phyloP scores from a whole-genome alignment of 2,797 vertebrate genomes.

The Sciurus vulgaris region DNA sequence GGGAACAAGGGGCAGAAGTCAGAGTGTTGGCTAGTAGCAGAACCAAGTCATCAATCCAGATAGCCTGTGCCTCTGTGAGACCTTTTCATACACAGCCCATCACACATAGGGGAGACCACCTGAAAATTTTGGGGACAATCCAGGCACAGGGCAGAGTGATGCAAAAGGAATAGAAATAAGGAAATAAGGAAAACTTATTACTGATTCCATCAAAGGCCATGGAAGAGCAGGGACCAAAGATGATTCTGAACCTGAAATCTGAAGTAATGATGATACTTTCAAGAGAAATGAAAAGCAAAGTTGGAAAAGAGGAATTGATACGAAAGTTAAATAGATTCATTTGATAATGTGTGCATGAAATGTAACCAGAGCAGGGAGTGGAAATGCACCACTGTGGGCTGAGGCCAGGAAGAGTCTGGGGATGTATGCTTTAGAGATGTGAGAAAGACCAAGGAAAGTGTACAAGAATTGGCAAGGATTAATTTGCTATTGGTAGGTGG shows the following conservation, averaged over 20 bases:
- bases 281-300: not conserved
- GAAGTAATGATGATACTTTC: not conserved
- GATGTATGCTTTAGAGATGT: not conserved
- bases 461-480: not conserved
- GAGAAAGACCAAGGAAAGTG: not conserved
- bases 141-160: not conserved
- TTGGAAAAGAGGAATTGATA: not conserved
- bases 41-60: not conserved
- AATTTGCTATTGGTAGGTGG: not conserved
- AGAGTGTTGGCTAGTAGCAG: not conserved
- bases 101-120: not conserved
- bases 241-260: not conserved
- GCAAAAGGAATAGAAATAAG: not conserved
- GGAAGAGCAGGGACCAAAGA: not conserved
- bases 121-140: not conserved
- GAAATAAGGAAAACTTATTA: not conserved
- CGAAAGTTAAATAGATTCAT: not conserved
- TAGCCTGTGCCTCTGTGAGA: not conserved
- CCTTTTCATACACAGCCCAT: not conserved
- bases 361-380: not conserved
- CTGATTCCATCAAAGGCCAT: not conserved
- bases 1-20: too few relatives aligned
- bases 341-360: constrained; percentile 21
- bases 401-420: not conserved
- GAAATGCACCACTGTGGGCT: not conserved